A percentile compares a stretch with the other conserved stretches of the same genome.
Conservation (phyloP, 1,140 invertebrate genomes). For the Andricus grossulariae region DNA sequence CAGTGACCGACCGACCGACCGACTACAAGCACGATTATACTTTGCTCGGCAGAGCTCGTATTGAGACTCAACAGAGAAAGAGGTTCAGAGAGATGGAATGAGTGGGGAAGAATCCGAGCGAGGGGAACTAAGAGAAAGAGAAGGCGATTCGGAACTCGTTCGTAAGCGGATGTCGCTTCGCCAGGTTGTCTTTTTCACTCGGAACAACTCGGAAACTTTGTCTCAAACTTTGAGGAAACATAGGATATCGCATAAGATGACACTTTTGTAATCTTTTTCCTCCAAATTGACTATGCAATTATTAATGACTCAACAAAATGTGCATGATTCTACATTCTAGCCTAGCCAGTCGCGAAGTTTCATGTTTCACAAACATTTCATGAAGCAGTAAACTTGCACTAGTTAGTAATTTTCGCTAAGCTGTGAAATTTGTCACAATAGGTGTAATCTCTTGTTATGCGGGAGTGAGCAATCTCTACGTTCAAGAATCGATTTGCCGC, state of each 20-base stretch:
- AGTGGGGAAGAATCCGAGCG: neutral
- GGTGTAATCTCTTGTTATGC: constrained; percentile 7
- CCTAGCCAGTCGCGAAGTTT: no score
- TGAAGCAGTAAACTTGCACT: neutral
- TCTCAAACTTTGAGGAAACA: neutral
- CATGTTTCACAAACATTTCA: no score
- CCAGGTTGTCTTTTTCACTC: constrained; percentile 6
- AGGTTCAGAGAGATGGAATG: neutral
- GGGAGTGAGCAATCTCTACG: constrained; percentile 1
- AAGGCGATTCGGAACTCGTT: constrained; percentile 4
- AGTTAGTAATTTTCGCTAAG: constrained; percentile 4
- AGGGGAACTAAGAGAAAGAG: constrained; percentile 5
- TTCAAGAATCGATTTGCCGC: constrained; percentile 9
- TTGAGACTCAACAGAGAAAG: constrained; percentile 38
- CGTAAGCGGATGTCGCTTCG: constrained; percentile 16
- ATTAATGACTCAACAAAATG: no score
- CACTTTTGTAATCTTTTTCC: no score
- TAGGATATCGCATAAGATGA: neutral
- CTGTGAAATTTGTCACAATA: constrained; percentile 1
- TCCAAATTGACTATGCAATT: no score
- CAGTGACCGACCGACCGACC: constrained; percentile 55
- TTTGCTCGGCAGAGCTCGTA: constrained; percentile 33
- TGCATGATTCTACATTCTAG: no score
- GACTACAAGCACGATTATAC: constrained; percentile 41
- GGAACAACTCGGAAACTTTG: neutral